Evolutionary conservation across 2,797 vertebrate genomes (phyloP).

Genomic region (Gastrophryne carolinensis): DNA sequence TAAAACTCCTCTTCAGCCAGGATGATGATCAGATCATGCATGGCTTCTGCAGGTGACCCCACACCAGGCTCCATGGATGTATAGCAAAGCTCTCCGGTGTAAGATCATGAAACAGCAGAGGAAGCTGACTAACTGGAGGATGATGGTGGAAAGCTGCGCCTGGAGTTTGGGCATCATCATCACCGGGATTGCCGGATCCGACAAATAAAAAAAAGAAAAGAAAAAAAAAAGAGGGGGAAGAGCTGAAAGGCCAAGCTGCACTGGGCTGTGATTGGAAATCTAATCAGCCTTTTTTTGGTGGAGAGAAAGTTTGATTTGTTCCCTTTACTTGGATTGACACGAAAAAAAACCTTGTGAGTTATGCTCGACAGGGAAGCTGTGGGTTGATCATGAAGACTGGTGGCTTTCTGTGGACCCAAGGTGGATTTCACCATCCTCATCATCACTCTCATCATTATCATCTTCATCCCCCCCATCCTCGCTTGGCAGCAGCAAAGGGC

Average conservation of each 20-base stretch:
- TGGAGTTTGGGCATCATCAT: slow-evolving; percentile 67
- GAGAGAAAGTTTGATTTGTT: slow-evolving; percentile 44
- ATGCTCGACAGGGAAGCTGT: slow-evolving; percentile 33
- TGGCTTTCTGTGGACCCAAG: slow-evolving; percentile 31
- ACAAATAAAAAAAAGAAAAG: not conserved
- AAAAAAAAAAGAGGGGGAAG: slow-evolving; percentile 49
- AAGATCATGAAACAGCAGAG: slow-evolving; percentile 70
- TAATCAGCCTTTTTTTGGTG: slow-evolving; percentile 80
- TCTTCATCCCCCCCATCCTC: not conserved
- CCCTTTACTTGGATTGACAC: slow-evolving; percentile 39
- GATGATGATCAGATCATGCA: not conserved
- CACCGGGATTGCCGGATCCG: slow-evolving; percentile 26
- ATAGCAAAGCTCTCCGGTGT: slow-evolving; percentile 51
- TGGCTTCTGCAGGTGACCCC: slow-evolving; percentile 9
- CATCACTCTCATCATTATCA: not conserved
- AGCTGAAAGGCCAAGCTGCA: slow-evolving; percentile 76
- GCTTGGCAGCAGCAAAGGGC: not conserved
- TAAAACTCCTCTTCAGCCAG: not conserved
- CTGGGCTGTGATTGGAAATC: slow-evolving; percentile 93
- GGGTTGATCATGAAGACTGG: slow-evolving; percentile 32
- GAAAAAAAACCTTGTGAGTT: slow-evolving; percentile 53
- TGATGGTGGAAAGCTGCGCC: slow-evolving; percentile 54
- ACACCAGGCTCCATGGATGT: slow-evolving; percentile 37
- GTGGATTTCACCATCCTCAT: slow-evolving; percentile 39
- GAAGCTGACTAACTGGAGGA: slow-evolving; percentile 61